These are phyloP conservation scores for Lagopus muta DNA, from an alignment of 2,113 vertebrate genomes.

Conservation along the genomic window DNA sequence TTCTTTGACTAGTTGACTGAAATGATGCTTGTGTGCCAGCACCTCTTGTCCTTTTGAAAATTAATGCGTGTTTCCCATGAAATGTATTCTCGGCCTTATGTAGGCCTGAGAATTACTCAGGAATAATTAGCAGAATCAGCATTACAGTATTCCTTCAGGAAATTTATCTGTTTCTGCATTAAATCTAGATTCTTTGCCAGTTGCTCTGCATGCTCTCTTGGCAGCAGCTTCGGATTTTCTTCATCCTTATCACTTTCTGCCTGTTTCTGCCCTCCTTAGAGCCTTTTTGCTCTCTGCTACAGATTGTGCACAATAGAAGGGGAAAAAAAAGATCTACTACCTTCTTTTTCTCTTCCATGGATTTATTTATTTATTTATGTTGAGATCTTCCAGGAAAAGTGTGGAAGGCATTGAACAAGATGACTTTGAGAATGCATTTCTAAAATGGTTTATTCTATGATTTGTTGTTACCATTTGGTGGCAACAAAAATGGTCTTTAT, in stretches of 20 bases:
- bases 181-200: neutral
- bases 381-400: neutral
- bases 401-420: neutral
- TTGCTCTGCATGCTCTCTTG: neutral
- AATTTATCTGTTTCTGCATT: neutral
- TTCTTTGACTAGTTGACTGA: neutral
- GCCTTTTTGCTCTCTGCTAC: neutral
- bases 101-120: neutral
- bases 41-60: neutral
- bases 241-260: neutral
- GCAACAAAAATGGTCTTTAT: neutral
- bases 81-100: neutral
- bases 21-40: rapidly evolving
- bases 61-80: rapidly evolving
- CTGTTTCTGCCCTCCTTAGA: neutral
- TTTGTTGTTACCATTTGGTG: neutral
- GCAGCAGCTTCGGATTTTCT: neutral
- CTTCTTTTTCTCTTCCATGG: neutral
- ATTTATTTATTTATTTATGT: neutral
- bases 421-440: neutral
- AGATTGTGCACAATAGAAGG: rapidly evolving
- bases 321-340: neutral
- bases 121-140: neutral
- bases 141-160: neutral
- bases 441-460: neutral